Evolutionary conservation across 2,113 vertebrate species (phyloP), one percentile per base, ranked within the genome.

Genomic region (Leptodactylus fuscus): DNA sequence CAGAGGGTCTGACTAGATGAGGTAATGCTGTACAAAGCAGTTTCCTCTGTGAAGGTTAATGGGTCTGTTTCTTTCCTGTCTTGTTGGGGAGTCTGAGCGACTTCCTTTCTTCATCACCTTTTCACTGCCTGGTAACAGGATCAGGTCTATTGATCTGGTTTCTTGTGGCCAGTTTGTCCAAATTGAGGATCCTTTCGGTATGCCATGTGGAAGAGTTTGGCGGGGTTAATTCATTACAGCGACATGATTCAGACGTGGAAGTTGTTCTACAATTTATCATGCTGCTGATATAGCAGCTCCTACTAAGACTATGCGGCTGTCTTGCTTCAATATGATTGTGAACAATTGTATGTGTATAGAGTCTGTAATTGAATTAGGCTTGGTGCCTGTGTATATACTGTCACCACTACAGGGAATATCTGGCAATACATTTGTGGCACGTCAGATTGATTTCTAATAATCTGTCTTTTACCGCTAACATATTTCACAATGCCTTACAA

Each of bases 1-100:
- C 11, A 13, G 46, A 13, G 46, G 70, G 38, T 83, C 82, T 83
- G 51, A 32, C 46, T 13, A 46, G 36, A 32, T 74, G 69, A 70
- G 32, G 53, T 83, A 75, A 75, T 29, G 51, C 70, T 58, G 69
- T 18, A 76, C 53, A 75, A 32, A 55, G 67, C 81, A 18, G 15
- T 83, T 83, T 75, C 67, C 81, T 83, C 69, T 18, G 53, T 75
- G 49, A 74, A 60, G 81, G 81, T 83, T 74, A 83, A 83, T 83
- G 70, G 82, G 18, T 11, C 38, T 3, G 5, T 62, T 62, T 62
- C 34, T 60, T 83, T 83, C 71, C 82, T 75, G 70, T 60, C n/a
- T 58, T 24, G 65, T 81, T 24, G 27, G 32, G 65, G 2, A 22
- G 62, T 85, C 62, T 71, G 65, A 55, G 62, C 32, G n/a, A 44